Evolutionary conservation across 2,113 vertebrate species (phyloP).

Genomic region (Pipra filicauda): DNA sequence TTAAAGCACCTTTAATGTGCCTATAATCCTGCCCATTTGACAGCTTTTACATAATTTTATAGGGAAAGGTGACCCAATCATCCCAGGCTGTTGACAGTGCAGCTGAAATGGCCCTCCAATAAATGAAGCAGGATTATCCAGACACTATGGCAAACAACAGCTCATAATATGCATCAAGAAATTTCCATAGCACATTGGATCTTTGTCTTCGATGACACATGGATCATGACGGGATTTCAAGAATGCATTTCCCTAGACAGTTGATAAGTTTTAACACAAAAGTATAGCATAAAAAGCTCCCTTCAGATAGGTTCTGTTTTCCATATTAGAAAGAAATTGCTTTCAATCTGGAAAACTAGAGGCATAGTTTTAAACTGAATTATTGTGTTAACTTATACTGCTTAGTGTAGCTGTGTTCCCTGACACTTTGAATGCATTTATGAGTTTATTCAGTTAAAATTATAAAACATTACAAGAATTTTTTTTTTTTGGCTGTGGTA

Average conservation of each 20-base stretch:
- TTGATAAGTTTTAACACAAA: constrained; percentile 61
- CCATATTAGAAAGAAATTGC: constrained; percentile 35
- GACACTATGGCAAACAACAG: constrained; percentile 77
- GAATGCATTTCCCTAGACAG: constrained; percentile 58
- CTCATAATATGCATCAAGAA: constrained; percentile 73
- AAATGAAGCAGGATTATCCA: constrained; percentile 79
- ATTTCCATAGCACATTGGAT: constrained; percentile 69
- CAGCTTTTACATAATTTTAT: constrained; percentile 84
- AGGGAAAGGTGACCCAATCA: constrained; percentile 84
- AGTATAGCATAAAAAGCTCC: constrained; percentile 28
- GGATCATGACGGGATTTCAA: constrained; percentile 64
- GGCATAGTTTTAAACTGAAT: constrained; percentile 30
- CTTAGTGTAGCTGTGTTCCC: not conserved
- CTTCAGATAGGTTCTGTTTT: constrained; percentile 27
- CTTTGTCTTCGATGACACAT: constrained; percentile 68
- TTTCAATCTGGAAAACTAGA: constrained; percentile 28
- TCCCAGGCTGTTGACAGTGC: constrained; percentile 75
- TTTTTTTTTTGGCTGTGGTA: not conserved
- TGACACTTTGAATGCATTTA: constrained; percentile 27
- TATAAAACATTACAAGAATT: not conserved
- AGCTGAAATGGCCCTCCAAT: constrained; percentile 74
- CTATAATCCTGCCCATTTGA: constrained; percentile 85
- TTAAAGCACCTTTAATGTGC: constrained; percentile 69
- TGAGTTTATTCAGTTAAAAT: constrained; percentile 46
- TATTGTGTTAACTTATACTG: constrained; percentile 10